These are phyloP conservation scores for Calyptommatus sinebrachiatus DNA, from an alignment of 2,113 vertebrate species.

Conservation along the genomic window DNA sequence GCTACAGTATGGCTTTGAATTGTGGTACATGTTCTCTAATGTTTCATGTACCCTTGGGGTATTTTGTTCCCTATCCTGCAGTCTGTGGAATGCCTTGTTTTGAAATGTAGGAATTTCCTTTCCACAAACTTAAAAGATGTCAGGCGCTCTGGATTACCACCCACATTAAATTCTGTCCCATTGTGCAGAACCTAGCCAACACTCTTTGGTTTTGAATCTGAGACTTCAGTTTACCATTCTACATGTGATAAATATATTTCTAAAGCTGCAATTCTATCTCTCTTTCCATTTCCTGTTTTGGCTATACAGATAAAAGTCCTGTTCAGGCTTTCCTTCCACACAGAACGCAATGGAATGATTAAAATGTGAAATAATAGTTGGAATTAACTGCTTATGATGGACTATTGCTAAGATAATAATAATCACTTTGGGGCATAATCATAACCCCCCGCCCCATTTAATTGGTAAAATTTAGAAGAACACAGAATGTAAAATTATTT, in stretches of 20 bases:
- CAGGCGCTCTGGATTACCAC: not conserved
- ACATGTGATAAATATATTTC: not conserved
- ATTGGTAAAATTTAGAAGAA: slow-evolving; percentile 5
- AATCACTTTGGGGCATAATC: not conserved
- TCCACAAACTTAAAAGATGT: not conserved
- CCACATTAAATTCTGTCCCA: not conserved
- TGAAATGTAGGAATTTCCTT: slow-evolving; percentile 12
- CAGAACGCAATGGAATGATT: slow-evolving; percentile 38
- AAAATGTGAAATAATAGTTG: slow-evolving; percentile 40
- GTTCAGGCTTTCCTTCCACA: not conserved
- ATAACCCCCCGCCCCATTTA: slow-evolving; percentile 2
- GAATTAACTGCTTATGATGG: slow-evolving; percentile 36
- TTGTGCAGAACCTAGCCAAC: not conserved
- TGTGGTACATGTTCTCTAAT: not conserved
- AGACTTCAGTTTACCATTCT: not conserved
- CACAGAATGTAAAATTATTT: not conserved
- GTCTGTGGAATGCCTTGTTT: not conserved
- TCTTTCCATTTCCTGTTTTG: not conserved
- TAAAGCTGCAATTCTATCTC: slow-evolving; percentile 3
- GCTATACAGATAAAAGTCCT: slow-evolving; percentile 3
- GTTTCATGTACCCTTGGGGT: not conserved
- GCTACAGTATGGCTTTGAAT: not conserved
- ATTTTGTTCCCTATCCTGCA: not conserved
- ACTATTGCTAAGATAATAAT: slow-evolving; percentile 25
- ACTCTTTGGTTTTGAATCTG: slow-evolving; percentile 1